Conservation (phyloP, 2,888 invertebrate species). For the Nymphalis urticae region DNA sequence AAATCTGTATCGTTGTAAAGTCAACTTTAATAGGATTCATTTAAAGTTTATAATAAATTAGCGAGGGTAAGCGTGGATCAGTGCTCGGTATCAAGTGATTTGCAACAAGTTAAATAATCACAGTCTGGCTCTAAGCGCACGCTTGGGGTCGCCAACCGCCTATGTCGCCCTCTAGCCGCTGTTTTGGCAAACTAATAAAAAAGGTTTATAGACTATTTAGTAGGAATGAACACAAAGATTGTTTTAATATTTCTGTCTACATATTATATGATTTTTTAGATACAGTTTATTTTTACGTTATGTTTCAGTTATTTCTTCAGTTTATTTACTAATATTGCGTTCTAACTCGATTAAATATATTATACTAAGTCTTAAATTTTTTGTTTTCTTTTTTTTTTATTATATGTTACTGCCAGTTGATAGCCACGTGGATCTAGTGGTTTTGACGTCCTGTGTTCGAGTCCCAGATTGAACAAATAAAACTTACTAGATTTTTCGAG, state of each 20-base stretch:
- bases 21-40: conserved; percentile 16
- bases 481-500: no score
- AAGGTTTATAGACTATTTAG: conserved; percentile 32
- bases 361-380: no score
- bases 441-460: no score
- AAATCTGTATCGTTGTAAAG: conserved; percentile 14
- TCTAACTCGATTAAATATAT: no score
- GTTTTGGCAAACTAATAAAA: conserved; percentile 37
- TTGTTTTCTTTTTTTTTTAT: no score
- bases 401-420: no score
- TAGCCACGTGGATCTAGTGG: no score
- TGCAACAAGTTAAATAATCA: conserved; percentile 35
- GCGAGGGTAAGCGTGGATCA: conserved; percentile 14
- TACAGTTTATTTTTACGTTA: background rate
- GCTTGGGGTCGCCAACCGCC: conserved; percentile 30
- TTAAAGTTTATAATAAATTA: conserved; percentile 23
- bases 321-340: no score
- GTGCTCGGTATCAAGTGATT: conserved; percentile 33
- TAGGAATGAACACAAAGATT: conserved; percentile 31
- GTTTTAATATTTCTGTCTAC: conserved; percentile 31
- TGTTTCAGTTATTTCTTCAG: no score
- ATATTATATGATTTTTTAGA: conserved; percentile 6
- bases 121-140: conserved; percentile 30
- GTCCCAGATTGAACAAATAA: no score
- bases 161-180: conserved; percentile 28